Conservation (phyloP, 2,888 invertebrate species). For the Abrostola triplasia region DNA sequence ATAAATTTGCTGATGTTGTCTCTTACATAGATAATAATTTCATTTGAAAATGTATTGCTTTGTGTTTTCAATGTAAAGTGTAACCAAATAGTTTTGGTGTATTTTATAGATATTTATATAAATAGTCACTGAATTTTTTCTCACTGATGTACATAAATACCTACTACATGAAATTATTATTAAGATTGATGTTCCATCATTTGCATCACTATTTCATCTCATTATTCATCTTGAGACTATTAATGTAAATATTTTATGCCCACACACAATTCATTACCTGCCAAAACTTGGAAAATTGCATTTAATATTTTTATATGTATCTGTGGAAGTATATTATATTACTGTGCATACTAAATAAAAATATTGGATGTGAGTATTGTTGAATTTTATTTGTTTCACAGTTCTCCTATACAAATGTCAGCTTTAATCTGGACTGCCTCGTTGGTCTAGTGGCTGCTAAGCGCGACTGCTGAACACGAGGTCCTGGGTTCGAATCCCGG, state of each 20-base stretch:
- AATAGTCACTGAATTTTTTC: slow-evolving; percentile 65
- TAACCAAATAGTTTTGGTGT: slow-evolving; percentile 70
- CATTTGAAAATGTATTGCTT: slow-evolving; percentile 47
- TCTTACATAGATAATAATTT: slow-evolving; percentile 38
- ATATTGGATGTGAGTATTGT: slow-evolving; percentile 80
- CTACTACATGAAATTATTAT: slow-evolving; percentile 57
- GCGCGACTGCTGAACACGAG: no score
- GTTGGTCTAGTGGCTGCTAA: no score
- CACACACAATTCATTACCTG: slow-evolving; percentile 79
- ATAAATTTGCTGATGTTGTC: slow-evolving; percentile 49
- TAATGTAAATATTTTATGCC: slow-evolving; percentile 78
- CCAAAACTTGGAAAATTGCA: slow-evolving; percentile 75
- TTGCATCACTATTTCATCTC: slow-evolving; percentile 61
- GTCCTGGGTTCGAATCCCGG: no score
- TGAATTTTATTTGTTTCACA: slow-evolving; percentile 46
- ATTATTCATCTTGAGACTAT: slow-evolving; percentile 64
- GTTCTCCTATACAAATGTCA: neutral
- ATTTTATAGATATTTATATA: slow-evolving; percentile 76
- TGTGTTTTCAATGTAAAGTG: slow-evolving; percentile 62
- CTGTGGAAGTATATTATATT: slow-evolving; percentile 63
- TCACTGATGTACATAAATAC: slow-evolving; percentile 73
- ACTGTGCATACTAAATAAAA: slow-evolving; percentile 84
- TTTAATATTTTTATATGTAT: slow-evolving; percentile 88
- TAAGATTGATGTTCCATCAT: slow-evolving; percentile 72
- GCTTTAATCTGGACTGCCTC: no score